Evolutionary conservation across 2,113 vertebrate species (phyloP).

Genomic region (Rhodinocichla rosea): DNA sequence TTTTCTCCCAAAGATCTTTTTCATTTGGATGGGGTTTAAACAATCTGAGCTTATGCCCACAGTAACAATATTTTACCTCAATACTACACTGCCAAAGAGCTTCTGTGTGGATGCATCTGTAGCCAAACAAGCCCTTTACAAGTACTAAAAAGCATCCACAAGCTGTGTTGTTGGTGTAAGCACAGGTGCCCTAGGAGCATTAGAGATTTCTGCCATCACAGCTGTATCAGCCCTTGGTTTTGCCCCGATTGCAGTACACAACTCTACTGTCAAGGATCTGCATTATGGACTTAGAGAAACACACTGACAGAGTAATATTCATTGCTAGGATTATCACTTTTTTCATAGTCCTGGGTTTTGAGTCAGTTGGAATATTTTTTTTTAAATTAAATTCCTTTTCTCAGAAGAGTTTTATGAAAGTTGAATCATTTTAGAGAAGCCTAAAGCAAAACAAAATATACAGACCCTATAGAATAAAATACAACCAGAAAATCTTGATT

Average conservation of each 20-base stretch:
- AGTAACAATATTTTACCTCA: not conserved
- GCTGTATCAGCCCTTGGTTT: not conserved
- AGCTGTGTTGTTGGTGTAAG: not conserved
- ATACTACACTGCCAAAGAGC: not conserved
- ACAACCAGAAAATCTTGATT: not conserved
- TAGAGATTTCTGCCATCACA: not conserved
- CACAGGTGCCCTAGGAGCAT: not conserved
- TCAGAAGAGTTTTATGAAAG: not conserved
- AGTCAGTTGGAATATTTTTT: not conserved
- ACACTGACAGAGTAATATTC: not conserved
- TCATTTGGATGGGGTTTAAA: not conserved
- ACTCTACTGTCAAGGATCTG: not conserved
- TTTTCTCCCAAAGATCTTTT: not conserved
- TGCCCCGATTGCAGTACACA: not conserved
- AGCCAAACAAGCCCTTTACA: not conserved
- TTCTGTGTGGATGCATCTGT: not conserved
- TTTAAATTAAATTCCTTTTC: not conserved
- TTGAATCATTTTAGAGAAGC: not conserved
- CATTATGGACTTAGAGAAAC: not conserved
- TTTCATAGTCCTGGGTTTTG: not conserved
- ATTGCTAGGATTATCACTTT: not conserved
- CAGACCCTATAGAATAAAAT: not conserved
- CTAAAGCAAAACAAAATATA: not conserved
- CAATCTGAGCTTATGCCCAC: not conserved
- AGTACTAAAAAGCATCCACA: not conserved